Evolutionary conservation across 2,888 invertebrate genomes (phyloP), one percentile per base, ranked within the genome.

Genomic region (Notocelia uddmanniana): DNA sequence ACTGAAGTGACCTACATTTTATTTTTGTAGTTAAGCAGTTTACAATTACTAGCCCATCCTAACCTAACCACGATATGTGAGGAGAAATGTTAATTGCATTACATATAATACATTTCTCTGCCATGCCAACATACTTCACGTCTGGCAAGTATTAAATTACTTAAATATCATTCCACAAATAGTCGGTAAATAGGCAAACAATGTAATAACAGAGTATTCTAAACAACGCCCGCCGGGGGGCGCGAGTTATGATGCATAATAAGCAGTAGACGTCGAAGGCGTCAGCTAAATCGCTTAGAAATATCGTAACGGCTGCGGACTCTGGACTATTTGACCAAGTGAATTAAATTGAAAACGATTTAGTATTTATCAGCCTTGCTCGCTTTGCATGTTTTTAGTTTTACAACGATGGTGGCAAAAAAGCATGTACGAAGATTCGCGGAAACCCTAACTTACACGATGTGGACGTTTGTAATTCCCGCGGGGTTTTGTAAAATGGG

Each of bases 231-330:
- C 66, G 58, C 60, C 34, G 52, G 59, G 59, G 54, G 68, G 73
- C 62, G 66, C 68, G 52, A 74, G 74, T 78, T 78, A 78, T 77
- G 77, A 66, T 60, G 76, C 75, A 78, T 77, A 78, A 77, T 74
- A 76, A 76, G 75, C 62, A 74, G 54, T 72, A 57, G 66, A 71
- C 70, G 74, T 69, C 60, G 69, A 73, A 67, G 69, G 72, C 72
- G 72, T 69, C 68, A 74, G 74, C 74, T 77, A 78, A 83, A 81
- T 81, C 75, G 79, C 75, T 76, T 74, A 77, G 78, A 82, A 82
- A 80, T 75, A 79, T 76, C 76, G 76, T 70, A 76, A 76, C 76
- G 75, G 74, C 72, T 78, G 77, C 59, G 34, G 37, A 71, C 59
- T 66, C 52, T n/a, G 21, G 48, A 48, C 45, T n/a, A 45, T n/a